Percentiles rank a stretch among this genome's conserved stretches.
Evolutionary conservation across 2,888 invertebrate genomes (phyloP).

Genomic region (Drosophila nigricruria): DNA sequence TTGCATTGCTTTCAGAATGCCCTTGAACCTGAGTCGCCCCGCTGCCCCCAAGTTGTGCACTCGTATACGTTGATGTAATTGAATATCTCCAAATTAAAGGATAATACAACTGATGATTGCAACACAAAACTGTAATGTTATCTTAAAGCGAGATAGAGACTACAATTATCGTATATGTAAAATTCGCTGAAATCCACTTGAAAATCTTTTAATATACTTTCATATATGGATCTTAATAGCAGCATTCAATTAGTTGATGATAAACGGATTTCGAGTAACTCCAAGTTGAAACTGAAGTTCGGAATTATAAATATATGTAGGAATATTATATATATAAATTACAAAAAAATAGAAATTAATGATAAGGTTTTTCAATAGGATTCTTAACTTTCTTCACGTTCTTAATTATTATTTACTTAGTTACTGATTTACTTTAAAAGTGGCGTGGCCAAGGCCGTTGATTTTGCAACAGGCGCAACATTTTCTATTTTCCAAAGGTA

Average conservation of each 20-base stretch:
- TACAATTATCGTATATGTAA: too few relatives aligned
- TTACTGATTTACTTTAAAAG: conserved; percentile 21
- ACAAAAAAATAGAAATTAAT: not conserved
- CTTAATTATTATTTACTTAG: conserved; percentile 6
- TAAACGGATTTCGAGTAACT: not conserved
- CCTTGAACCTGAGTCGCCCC: conserved; percentile 81
- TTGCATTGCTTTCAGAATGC: conserved; percentile 65
- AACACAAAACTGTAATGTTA: conserved; percentile 16
- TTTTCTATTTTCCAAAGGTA: conserved; percentile 24
- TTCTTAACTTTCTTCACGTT: conserved; percentile 14
- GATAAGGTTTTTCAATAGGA: not conserved
- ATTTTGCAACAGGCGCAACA: conserved; percentile 13
- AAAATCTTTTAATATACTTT: not conserved
- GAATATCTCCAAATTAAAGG: conserved; percentile 70
- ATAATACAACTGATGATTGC: conserved; percentile 60
- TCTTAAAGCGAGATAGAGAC: not conserved
- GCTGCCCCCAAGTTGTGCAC: conserved; percentile 16
- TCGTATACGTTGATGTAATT: conserved; percentile 46
- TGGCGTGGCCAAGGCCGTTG: conserved; percentile 27
- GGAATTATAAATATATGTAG: not conserved
- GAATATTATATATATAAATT: not conserved
- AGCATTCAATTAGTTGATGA: conserved; percentile 1
- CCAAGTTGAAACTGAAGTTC: not conserved
- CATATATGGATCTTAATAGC: not conserved
- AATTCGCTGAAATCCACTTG: not conserved